Evolutionary conservation across 2,888 invertebrate species (phyloP).

Genomic region (Eilema depressum): DNA sequence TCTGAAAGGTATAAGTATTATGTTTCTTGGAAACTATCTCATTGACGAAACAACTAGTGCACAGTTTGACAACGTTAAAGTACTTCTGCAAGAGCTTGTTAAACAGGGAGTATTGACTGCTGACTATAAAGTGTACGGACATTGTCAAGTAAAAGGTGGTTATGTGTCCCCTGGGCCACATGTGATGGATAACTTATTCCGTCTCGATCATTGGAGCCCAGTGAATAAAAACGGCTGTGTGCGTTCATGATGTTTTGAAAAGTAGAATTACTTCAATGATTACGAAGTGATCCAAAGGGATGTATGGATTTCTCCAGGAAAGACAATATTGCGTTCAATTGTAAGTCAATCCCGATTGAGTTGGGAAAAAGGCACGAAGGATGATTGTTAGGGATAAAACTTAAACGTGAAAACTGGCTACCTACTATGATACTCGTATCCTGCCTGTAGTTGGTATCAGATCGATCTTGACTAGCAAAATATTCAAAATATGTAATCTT

Average conservation of each 20-base stretch:
- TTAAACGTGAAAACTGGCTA: no score
- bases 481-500: no score
- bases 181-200: slow-evolving; percentile 57
- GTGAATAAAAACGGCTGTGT: slow-evolving; percentile 56
- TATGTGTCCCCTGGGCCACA: slow-evolving; percentile 66
- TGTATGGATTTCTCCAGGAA: not conserved
- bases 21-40: slow-evolving; percentile 76
- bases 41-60: slow-evolving; percentile 47
- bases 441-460: no score
- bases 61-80: slow-evolving; percentile 68
- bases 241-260: slow-evolving; percentile 4
- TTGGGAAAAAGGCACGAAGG: no score
- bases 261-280: not conserved
- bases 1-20: slow-evolving; percentile 63
- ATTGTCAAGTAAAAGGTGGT: slow-evolving; percentile 67
- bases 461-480: no score
- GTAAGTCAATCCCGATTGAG: no score
- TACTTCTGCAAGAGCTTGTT: slow-evolving; percentile 64
- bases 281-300: not conserved
- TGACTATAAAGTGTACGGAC: slow-evolving; percentile 66
- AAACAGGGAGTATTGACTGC: slow-evolving; percentile 56
- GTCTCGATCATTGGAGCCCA: slow-evolving; percentile 67
- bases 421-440: no score
- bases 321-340: not conserved
- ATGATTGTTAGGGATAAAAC: no score